These are phyloP conservation scores for Trissolcus japonicus DNA, from an alignment of 2,888 invertebrate species.

Conservation along the genomic window DNA sequence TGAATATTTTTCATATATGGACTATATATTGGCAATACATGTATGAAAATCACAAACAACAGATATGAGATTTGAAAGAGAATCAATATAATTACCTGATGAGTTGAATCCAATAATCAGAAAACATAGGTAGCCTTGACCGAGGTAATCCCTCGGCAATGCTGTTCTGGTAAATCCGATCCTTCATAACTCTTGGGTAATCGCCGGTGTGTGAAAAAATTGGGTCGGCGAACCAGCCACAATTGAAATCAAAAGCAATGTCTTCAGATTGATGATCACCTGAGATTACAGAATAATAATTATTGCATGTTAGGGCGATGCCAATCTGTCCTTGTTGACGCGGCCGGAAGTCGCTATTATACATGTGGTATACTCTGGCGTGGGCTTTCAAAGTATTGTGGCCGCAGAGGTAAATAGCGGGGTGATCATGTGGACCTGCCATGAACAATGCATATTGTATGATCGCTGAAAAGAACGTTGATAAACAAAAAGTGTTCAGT, in stretches of 20 bases:
- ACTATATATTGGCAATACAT: too few relatives aligned
- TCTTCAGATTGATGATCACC: constrained; percentile 57
- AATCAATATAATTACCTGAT: constrained; percentile 71
- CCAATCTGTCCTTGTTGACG: constrained; percentile 78
- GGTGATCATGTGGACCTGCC: constrained; percentile 47
- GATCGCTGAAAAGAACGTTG: constrained; percentile 33
- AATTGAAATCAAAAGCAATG: constrained; percentile 70
- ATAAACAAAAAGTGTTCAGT: constrained; percentile 19
- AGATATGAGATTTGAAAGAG: too few relatives aligned
- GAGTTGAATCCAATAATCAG: constrained; percentile 78
- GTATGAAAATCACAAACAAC: too few relatives aligned
- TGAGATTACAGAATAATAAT: constrained; percentile 54
- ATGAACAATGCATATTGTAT: constrained; percentile 49
- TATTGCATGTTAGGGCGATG: constrained; percentile 30
- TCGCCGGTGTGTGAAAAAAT: constrained; percentile 77
- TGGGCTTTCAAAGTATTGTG: constrained; percentile 87
- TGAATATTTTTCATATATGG: too few relatives aligned
- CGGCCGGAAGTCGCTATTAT: constrained; percentile 79
- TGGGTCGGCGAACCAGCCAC: constrained; percentile 77
- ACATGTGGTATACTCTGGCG: constrained; percentile 82
- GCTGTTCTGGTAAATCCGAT: constrained; percentile 75
- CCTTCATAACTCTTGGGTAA: constrained; percentile 78
- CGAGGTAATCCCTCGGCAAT: constrained; percentile 71
- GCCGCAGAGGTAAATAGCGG: constrained; percentile 76
- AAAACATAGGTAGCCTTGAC: constrained; percentile 77